Evolutionary conservation across 2,888 invertebrate species (phyloP), one percentile per base, ranked within the genome.

Genomic region (Diplolepis rosae): DNA sequence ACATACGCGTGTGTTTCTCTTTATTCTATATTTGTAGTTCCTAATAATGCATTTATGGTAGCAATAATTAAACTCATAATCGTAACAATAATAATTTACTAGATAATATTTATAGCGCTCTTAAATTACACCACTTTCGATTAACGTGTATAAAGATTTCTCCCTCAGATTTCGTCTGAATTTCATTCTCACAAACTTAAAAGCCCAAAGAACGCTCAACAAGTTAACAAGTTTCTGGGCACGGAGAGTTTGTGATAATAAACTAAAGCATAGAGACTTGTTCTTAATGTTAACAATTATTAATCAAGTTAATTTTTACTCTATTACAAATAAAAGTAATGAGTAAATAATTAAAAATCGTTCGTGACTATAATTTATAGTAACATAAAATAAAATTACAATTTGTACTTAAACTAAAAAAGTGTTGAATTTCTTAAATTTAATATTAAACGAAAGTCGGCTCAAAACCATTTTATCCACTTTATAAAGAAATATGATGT

Each of bases 171-270:
- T 70, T 71, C 73, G 73, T 61, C 56, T 68, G 66, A 65, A 68
- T 70, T 51, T 73, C 73, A 39, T 67, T 80, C 69, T 56, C 65
- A 72, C 67, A 71, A 72, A 73, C 80, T 80, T 79, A 73, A 42
- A 73, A 81, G 82, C 85, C 87, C 88, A 84, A 85, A 87, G 83
- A 84, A 80, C 86, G 82, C 85, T 87, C 82, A 88, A 88, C 88
- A 88, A 88, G 81, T 84, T 84, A 88, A 88, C 88, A 87, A 82
- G 83, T 84, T 85, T 86, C 85, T 83, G 83, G 82, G 82, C 82
- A 74, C 75, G 45, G 72, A 70, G 42, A 48, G 48, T 18, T 54
- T 54, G 28, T 18, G 13, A 1, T 13, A 27, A 39, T 4, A 39
- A 7, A 61, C 24, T 42, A 22, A 39, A 61, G 9, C 61, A 61